Evolutionary conservation across 2,113 vertebrate genomes (phyloP).

Genomic region (Channa maculata): DNA sequence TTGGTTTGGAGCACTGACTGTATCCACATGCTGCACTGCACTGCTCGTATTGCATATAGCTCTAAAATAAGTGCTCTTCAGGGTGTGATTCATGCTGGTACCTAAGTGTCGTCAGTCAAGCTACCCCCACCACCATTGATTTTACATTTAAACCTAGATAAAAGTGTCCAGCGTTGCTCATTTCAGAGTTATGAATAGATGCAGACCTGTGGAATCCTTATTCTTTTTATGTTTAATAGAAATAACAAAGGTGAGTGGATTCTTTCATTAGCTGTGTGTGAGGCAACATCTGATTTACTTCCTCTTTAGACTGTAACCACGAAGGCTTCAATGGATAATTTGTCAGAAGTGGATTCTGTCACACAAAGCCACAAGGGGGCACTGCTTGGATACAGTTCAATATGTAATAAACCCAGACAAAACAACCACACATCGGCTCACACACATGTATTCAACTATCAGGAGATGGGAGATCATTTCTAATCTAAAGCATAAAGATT

Average conservation of each 20-base stretch:
- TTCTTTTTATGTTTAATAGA: conserved; percentile 1
- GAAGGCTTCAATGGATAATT: conserved; percentile 7
- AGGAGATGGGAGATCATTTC: conserved; percentile 28
- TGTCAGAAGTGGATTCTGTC: conserved; percentile 10
- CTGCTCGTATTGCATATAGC: conserved; percentile 8
- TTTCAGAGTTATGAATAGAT: conserved; percentile 11
- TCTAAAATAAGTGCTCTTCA: conserved; percentile 47
- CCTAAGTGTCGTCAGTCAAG: not conserved
- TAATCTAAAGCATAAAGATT: conserved; percentile 24
- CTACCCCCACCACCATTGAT: conserved; percentile 24
- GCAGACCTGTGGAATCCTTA: not conserved
- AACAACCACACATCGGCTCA: conserved; percentile 12
- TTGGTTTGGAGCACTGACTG: conserved; percentile 22
- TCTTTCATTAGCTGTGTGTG: not conserved
- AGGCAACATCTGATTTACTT: not conserved
- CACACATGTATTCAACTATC: conserved; percentile 25
- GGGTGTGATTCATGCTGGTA: conserved; percentile 38
- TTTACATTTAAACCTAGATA: conserved; percentile 27
- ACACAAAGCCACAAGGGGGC: conserved; percentile 73
- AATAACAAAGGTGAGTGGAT: not conserved
- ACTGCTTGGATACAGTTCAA: conserved; percentile 69
- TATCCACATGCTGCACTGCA: conserved; percentile 16
- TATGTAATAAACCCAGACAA: conserved; percentile 28
- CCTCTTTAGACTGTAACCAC: not conserved
- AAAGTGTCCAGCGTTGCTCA: not conserved